Conservation (phyloP, 2,797 vertebrate species). For the Acomys russatus region DNA sequence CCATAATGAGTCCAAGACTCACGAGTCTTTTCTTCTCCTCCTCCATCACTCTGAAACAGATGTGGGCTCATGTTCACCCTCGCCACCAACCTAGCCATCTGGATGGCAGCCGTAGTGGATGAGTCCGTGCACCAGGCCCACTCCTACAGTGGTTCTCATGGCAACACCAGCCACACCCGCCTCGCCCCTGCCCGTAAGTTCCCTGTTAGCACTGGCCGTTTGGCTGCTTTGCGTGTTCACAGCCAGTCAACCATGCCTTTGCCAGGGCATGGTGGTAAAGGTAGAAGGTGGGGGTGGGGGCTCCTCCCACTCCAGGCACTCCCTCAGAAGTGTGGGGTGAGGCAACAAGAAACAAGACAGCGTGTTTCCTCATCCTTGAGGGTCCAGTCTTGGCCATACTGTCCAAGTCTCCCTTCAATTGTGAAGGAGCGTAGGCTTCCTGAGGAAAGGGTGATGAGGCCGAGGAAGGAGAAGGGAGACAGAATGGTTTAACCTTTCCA, state of each 20-base stretch:
- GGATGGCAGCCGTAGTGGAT: constrained; percentile 95
- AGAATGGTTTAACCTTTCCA: background rate
- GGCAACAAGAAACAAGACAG: background rate
- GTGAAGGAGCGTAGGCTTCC: background rate
- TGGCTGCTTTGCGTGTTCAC: background rate
- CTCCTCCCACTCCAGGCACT: background rate
- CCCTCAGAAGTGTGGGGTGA: background rate
- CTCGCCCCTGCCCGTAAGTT: constrained; percentile 72
- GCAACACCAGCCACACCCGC: constrained; percentile 59
- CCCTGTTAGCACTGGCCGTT: background rate
- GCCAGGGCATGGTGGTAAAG: background rate
- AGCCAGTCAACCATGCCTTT: background rate
- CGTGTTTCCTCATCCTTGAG: background rate
- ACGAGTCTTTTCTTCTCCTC: background rate
- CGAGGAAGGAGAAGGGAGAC: background rate
- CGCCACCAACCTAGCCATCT: constrained; percentile 94
- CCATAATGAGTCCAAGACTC: background rate
- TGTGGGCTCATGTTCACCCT: constrained; percentile 96
- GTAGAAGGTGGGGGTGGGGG: background rate
- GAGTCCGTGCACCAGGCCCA: constrained; percentile 94
- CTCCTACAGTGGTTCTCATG: constrained; percentile 31
- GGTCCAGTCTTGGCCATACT: background rate
- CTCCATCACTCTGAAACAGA: constrained; percentile 83
- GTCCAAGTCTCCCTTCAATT: background rate
- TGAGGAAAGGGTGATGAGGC: background rate